Evolutionary conservation across 64 coral and sea anemone genomes (phyloP), one percentile per base, ranked within the genome.

Genomic region (Porites lutea): DNA sequence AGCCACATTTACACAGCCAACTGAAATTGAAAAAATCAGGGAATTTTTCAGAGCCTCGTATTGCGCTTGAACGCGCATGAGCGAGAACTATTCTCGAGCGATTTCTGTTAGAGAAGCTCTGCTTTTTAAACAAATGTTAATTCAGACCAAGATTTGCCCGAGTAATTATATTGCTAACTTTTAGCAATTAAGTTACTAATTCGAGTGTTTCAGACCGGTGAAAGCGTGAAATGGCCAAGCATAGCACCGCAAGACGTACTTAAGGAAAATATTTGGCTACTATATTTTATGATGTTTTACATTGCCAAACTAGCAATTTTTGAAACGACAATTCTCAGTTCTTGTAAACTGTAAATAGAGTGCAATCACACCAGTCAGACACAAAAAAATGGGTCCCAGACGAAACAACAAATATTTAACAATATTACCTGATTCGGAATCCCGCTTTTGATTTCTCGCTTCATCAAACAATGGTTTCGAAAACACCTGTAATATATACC

Each of bases 1-100:
- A 65, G 61, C 89, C 53, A 94, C 73, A 23, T 75, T 94, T 43
- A 94, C 92, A 83, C 92, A 94, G 70, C 92, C 89, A 21, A 94
- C 81, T 84, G 64, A 49, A 67, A 84, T 15, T 43, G 0, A 63
- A 47, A 9, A 10, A 18, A 63, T 12, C 1, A 46, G 13, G 8
- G 9, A 8, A 72, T 45, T 11, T 48, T 75, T 15, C 5, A 74
- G 10, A 74, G 23, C 43, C 14, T 27, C 37, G 13, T 16, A 74
- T 3, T 11, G 13, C 2, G 23, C 13, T 3, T 7, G 23, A 71
- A 19, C 23, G 7, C 10, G 37, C 8, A 6, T 22, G 18, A 2
- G 20, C 54, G 54, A 12, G 7, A 7, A 12, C 54, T 57, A 12
- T 57, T 12, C 54, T 57, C 54, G 54, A 7, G 54, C 54, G 54